Base-by-base conservation (phyloP, 2,888 invertebrate genomes). In the Leptura quadrifasciata region DNA sequence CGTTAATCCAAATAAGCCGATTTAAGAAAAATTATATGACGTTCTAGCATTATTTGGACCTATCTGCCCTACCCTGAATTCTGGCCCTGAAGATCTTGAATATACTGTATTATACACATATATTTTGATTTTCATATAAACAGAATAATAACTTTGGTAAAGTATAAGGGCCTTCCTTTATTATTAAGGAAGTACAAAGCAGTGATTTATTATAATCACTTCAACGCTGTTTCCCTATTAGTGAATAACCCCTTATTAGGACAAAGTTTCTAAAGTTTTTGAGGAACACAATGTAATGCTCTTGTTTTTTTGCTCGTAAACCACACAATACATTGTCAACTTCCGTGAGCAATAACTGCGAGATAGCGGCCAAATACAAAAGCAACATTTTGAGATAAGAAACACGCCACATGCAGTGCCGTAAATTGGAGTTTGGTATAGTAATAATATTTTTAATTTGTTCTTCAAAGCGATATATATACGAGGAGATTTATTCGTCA, bases 341-440 rank as follows among this genome's bases (percentile, higher is more conserved):
- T 61, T 61, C 31, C 31, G 27, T 17, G 60, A 61, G 27, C 17
- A 61, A 61, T 17, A 61, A 61, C 60, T 27, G 17, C 15, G 17
- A 61, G 27, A 27, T 27, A 61, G 17, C 31, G 17, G 31, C 60
- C 10, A 24, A n/a, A 6, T n/a, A n/a, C 31, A 17, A 17, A 24
- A 31, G 17, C 31, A 61, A 61, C 27, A n/a, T 27, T 61, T n/a
- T 10, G 17, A 61, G 60, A 61, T 61, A 61, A 31, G 60, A 31
- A 61, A 31, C 31, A 61, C 60, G 31, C 60, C 60, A 31, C 60
- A 17, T 27, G 17, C 31, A 17, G 31, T 0, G 27, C 17, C 10
- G 31, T 17, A 61, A 61, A 31, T 47, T n/a, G 47, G n/a, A 47
- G 5, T 47, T 47, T 47, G 15, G 47, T 47, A n/a, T n/a, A 47